phyloP scores from a whole-genome alignment of 2,888 invertebrate species.

The Euplagia quadripunctaria region DNA sequence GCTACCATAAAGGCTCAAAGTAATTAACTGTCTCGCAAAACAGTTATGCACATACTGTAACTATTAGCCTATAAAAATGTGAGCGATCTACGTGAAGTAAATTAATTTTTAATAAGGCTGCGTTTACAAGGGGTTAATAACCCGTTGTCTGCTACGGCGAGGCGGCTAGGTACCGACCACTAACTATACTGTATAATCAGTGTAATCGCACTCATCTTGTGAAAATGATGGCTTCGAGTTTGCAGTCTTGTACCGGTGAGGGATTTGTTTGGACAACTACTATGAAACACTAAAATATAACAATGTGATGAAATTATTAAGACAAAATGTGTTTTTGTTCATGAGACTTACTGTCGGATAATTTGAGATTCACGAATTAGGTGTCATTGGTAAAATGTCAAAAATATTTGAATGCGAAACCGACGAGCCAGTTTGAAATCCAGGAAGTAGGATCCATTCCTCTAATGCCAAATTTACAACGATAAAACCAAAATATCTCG shows the following conservation, averaged over 20 bases:
- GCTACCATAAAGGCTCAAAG: slow-evolving; percentile 17
- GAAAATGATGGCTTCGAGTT: slow-evolving; percentile 41
- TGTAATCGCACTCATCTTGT: slow-evolving; percentile 52
- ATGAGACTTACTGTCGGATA: too few species aligned
- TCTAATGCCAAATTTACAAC: too few species aligned
- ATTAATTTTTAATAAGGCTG: slow-evolving; percentile 47
- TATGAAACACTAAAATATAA: neutral
- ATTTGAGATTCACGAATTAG: too few species aligned
- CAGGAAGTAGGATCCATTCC: too few species aligned
- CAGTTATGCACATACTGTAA: slow-evolving; percentile 22
- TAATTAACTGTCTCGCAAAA: slow-evolving; percentile 17
- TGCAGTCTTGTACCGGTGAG: slow-evolving; percentile 24
- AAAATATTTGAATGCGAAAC: too few species aligned
- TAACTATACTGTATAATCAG: slow-evolving; percentile 48
- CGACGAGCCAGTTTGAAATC: too few species aligned
- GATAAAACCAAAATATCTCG: too few species aligned
- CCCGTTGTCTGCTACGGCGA: slow-evolving; percentile 24
- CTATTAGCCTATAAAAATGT: slow-evolving; percentile 40
- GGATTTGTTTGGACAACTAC: slow-evolving; percentile 12
- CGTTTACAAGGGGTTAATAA: slow-evolving; percentile 32
- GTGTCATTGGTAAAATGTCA: too few species aligned
- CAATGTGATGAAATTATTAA: neutral
- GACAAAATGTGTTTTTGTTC: too few species aligned
- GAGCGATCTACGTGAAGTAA: slow-evolving; percentile 33
- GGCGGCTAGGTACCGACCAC: slow-evolving; percentile 30